Evolutionary conservation across 2,113 vertebrate genomes (phyloP).

Genomic region (Tenebrosternarchus preto): DNA sequence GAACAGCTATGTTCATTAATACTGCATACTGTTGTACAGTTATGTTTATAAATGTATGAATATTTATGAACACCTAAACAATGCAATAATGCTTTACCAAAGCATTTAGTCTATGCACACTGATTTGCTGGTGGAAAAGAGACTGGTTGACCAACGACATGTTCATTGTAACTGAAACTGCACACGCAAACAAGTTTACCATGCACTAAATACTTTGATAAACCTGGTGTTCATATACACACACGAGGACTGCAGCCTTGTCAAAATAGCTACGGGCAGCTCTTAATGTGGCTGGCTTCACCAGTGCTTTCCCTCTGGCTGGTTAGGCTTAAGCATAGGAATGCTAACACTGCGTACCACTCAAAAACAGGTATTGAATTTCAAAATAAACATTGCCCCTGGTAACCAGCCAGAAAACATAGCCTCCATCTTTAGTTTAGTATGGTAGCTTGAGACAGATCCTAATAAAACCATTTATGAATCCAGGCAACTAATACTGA

Average conservation of each 20-base stretch:
- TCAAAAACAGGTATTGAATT: slow-evolving; percentile 26
- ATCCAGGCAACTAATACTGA: not conserved
- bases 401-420: slow-evolving; percentile 19
- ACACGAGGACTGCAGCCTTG: not conserved
- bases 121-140: no score
- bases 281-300: not conserved
- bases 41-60: no score
- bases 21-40: not conserved
- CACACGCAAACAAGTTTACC: not conserved
- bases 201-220: not conserved
- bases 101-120: not conserved
- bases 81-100: not conserved
- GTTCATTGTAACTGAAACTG: not conserved
- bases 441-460: not conserved
- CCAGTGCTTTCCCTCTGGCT: slow-evolving; percentile 10
- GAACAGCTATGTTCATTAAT: not conserved
- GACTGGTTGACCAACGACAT: not conserved
- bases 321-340: slow-evolving; percentile 14
- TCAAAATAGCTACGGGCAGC: not conserved
- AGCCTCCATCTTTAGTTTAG: not conserved
- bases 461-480: not conserved
- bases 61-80: no score
- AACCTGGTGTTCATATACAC: not conserved
- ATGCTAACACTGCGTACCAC: slow-evolving; percentile 20
- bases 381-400: slow-evolving; percentile 26